These are phyloP conservation scores for Ictalurus punctatus DNA, from an alignment of 2,113 vertebrate species.

Conservation along the genomic window DNA sequence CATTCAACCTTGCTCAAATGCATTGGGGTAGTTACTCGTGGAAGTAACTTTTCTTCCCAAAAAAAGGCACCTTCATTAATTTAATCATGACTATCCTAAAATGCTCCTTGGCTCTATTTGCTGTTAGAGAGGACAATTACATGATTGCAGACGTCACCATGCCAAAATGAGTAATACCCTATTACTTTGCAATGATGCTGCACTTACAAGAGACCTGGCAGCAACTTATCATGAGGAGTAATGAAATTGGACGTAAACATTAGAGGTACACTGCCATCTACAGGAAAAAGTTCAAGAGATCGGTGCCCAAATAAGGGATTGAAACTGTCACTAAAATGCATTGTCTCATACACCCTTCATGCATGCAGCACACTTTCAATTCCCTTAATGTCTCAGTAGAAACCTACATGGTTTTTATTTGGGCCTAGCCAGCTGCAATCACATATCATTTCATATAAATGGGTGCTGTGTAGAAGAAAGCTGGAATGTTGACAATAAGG, in stretches of 20 bases:
- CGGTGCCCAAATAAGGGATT: neutral
- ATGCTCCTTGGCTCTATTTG: slow-evolving; percentile 31
- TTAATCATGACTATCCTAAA: slow-evolving; percentile 17
- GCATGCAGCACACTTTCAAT: neutral
- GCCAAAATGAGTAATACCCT: slow-evolving; percentile 49
- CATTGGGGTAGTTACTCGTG: neutral
- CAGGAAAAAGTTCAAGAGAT: slow-evolving; percentile 47
- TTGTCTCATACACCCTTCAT: neutral
- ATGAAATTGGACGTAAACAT: slow-evolving; percentile 46
- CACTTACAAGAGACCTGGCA: slow-evolving; percentile 53
- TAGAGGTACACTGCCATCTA: slow-evolving; percentile 64
- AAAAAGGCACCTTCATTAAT: slow-evolving; percentile 19
- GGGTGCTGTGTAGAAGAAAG: neutral
- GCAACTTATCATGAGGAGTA: slow-evolving; percentile 41
- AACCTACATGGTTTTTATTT: neutral
- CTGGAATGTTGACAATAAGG: neutral
- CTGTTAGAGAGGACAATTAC: slow-evolving; percentile 42
- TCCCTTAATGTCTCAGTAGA: neutral
- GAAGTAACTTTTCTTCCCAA: neutral
- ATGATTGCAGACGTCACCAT: slow-evolving; percentile 46
- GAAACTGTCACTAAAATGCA: slow-evolving; percentile 9
- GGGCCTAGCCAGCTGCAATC: neutral
- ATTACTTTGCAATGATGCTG: slow-evolving; percentile 49
- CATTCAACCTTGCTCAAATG: neutral
- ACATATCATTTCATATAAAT: neutral